These are phyloP conservation scores for Battus philenor DNA, from an alignment of 1,140 invertebrate species.

Conservation along the genomic window DNA sequence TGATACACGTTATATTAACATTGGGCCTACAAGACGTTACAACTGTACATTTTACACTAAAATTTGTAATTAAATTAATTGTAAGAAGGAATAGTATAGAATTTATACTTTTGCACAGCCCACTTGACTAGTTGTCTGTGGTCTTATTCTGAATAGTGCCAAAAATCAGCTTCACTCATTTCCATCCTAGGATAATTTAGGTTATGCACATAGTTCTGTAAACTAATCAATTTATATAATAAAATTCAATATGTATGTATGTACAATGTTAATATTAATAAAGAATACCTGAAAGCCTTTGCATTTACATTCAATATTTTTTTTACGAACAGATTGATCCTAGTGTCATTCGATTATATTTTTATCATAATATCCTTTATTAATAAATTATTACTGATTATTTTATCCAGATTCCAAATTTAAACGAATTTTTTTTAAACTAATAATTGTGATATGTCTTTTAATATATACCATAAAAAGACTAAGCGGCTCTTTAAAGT, in stretches of 20 bases:
- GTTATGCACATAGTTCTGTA: conserved; percentile 4
- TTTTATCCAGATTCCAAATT: neutral
- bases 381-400: no score
- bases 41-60: conserved; percentile 13
- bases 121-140: conserved; percentile 3
- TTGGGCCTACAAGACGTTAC: conserved; percentile 28
- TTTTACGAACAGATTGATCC: no score
- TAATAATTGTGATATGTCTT: conserved; percentile 15
- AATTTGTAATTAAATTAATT: conserved; percentile 19
- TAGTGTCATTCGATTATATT: no score
- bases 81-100: conserved; percentile 13
- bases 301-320: conserved; percentile 7
- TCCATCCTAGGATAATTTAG: conserved; percentile 12
- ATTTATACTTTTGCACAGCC: conserved; percentile 23
- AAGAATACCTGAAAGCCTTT: neutral
- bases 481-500: conserved; percentile 6
- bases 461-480: conserved; percentile 1
- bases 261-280: conserved; percentile 1
- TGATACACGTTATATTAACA: conserved; percentile 16
- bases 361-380: no score
- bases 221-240: conserved; percentile 5
- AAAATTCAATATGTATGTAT: conserved; percentile 3
- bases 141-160: conserved; percentile 20
- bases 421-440: neutral
- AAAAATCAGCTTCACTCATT: conserved; percentile 19